Evolutionary conservation across 2,797 vertebrate genomes (phyloP), one percentile per base, ranked within the genome.

Genomic region (Chromis chromis): DNA sequence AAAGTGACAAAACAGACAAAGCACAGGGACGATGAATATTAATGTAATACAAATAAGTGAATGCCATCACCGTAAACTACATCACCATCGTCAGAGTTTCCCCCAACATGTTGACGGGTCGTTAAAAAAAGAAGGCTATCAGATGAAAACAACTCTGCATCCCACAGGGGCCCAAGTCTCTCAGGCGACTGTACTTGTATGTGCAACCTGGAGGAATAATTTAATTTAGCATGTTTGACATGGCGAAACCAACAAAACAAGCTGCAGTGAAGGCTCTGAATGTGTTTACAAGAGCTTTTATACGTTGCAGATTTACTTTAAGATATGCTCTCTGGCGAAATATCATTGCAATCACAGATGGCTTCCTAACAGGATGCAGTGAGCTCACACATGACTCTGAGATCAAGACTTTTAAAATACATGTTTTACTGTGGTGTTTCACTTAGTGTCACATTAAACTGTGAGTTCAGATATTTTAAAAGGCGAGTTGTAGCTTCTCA

Each of bases 1-100:
- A 76, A 88, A 85, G 83, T 90, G 86, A 93, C 88, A 92, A 81
- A 87, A 77, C 88, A 88, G 89, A 90, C 76, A 83, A 89, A 91
- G 89, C 79, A 80, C 67, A 76, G 66, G 65, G 56, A 73, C 72
- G 75, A 42, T 86, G 76, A 89, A 84, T 84, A 68, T 85, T 65
- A 81, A 80, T 76, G 52, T 27, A 73, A 87, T 76, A 28, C 55
- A 76, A 77, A 76, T 64, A 72, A 65, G 19, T 24, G 25, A 63
- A 59, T 55, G 56, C 24, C 62, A 39, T 44, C 24, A 1, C 31
- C 22, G 10, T 65, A 27, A 69, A 73, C 19, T 33, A 31, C 65
- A 60, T 77, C 73, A 5, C 28, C 40, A 33, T 39, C 36, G 17
- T 62, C n/a, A 65, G 44, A 58, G 31, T 59, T 33, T 58, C 53